Percentiles rank a stretch among this genome's conserved stretches.
Conservation (phyloP, 2,113 vertebrate genomes). For the Spermophilus dauricus region DNA sequence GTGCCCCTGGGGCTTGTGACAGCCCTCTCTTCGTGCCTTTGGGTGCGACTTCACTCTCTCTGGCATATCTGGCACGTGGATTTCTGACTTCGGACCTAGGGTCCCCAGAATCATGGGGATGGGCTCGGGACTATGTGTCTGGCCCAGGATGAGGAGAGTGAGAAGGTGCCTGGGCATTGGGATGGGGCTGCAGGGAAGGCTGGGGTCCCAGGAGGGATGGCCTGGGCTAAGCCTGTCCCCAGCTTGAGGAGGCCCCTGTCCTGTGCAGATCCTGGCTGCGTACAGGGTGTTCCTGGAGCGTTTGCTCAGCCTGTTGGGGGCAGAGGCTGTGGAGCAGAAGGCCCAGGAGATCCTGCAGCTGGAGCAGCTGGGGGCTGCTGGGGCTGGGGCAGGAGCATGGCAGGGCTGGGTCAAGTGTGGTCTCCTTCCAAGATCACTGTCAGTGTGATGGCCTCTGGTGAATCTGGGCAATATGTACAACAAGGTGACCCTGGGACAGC, state of each 20-base stretch:
- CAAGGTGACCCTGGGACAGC: conserved; percentile 95
- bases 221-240: neutral
- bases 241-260: neutral
- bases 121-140: conserved; percentile 95
- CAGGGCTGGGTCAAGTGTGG: neutral
- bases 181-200: neutral
- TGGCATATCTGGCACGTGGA: neutral
- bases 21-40: neutral
- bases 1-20: neutral
- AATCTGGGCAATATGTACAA: conserved; percentile 96
- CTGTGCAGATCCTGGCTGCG: conserved; percentile 92
- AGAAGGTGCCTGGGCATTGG: conserved; percentile 89
- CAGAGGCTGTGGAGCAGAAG: conserved; percentile 94
- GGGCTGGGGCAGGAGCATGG: fast-evolving
- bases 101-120: conserved; percentile 95
- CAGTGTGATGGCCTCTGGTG: conserved; percentile 95
- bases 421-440: conserved; percentile 92
- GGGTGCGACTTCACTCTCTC: neutral
- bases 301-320: conserved; percentile 95
- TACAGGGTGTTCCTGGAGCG: conserved; percentile 97
- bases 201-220: fast-evolving
- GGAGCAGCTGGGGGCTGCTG: conserved; percentile 88
- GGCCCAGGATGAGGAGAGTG: conserved; percentile 95
- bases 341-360: conserved; percentile 96
- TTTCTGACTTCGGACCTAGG: neutral